phyloP scores from a whole-genome alignment of 2,888 invertebrate genomes.

The Xanthostigma xanthostigma region DNA sequence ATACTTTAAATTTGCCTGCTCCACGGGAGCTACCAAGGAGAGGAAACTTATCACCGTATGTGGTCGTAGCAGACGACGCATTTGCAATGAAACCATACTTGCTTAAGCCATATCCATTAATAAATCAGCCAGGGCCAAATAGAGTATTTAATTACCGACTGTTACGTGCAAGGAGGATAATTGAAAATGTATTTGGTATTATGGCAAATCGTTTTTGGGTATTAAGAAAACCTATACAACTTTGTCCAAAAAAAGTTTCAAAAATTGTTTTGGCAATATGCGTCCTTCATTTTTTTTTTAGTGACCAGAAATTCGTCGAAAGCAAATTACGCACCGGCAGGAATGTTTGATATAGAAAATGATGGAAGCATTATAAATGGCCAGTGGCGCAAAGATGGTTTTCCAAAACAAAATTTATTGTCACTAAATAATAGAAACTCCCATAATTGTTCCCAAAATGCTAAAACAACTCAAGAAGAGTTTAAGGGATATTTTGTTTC shows the following conservation, averaged over 20 bases:
- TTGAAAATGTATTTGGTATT: constrained; percentile 12
- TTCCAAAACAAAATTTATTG: too few relatives aligned
- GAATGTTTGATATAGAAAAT: too few relatives aligned
- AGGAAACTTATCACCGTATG: constrained; percentile 13
- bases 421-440: too few relatives aligned
- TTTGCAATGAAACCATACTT: constrained; percentile 16
- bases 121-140: constrained; percentile 7
- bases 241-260: constrained; percentile 9
- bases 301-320: neutral
- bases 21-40: constrained; percentile 12
- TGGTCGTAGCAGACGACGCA: constrained; percentile 18
- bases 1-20: constrained; percentile 15
- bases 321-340: too few relatives aligned
- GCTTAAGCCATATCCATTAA: constrained; percentile 17
- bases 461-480: too few relatives aligned
- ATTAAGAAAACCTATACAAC: constrained; percentile 14
- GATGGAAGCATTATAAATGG: too few relatives aligned
- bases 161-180: constrained; percentile 13
- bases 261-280: constrained; percentile 11
- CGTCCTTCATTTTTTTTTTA: constrained; percentile 12
- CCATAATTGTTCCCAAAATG: too few relatives aligned
- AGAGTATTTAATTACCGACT: constrained; percentile 13
- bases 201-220: constrained; percentile 16
- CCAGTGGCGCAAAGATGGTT: too few relatives aligned
- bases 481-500: constrained; percentile 13